A percentile compares a stretch with the other conserved stretches of the same genome.
phyloP scores from a whole-genome alignment of 1,140 invertebrate species.

The Delia radicum region DNA sequence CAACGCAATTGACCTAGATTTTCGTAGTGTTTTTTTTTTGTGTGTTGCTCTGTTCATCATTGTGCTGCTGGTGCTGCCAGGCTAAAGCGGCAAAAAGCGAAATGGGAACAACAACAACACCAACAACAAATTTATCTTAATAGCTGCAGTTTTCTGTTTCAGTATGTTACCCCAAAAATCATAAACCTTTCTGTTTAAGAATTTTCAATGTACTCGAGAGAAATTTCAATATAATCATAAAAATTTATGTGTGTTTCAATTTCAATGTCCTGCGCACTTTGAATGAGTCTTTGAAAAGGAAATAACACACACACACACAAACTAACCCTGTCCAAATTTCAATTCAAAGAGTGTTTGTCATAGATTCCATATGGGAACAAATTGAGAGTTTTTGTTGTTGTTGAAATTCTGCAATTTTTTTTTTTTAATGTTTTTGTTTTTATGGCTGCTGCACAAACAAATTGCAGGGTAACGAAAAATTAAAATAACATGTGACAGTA shows the following conservation, averaged over 20 bases:
- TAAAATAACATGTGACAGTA: slow-evolving; percentile 7
- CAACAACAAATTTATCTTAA: background rate
- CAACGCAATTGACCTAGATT: background rate
- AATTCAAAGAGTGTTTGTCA: background rate
- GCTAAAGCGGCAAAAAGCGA: background rate
- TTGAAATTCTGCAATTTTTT: background rate
- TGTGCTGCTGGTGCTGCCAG: background rate
- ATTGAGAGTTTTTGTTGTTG: background rate
- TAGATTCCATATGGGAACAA: background rate
- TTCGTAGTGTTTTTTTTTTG: background rate
- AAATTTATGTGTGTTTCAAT: background rate
- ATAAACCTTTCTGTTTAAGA: too few species aligned
- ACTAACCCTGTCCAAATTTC: background rate
- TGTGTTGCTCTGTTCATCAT: background rate
- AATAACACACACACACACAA: too few species aligned
- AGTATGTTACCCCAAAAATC: too few species aligned
- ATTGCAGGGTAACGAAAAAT: background rate
- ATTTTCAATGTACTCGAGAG: background rate
- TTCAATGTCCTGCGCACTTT: background rate
- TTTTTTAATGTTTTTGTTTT: background rate
- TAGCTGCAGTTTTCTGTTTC: background rate
- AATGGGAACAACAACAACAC: too few species aligned
- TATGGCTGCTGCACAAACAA: background rate
- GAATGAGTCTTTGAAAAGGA: background rate
- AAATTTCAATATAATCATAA: background rate